phyloP scores from a whole-genome alignment of 2,888 invertebrate species.

The Crocallis elinguaria region DNA sequence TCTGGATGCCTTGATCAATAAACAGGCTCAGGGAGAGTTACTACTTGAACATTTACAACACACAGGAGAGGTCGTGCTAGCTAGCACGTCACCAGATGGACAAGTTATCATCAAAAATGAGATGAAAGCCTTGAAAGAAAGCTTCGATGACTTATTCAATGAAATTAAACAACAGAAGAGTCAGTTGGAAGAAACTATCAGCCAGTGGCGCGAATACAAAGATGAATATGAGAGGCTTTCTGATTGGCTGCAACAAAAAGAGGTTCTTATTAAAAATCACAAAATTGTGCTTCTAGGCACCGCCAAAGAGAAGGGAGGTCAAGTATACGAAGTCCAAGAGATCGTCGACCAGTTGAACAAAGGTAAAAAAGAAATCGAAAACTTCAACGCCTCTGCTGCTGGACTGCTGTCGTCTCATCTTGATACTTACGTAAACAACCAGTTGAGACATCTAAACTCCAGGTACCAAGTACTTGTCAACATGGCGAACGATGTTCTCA shows the following conservation, averaged over 20 bases:
- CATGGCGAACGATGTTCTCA: constrained; percentile 94
- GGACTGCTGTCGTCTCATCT: constrained; percentile 92
- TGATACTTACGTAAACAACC: constrained; percentile 94
- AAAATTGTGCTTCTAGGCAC: constrained; percentile 93
- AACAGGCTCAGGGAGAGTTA: constrained; percentile 95
- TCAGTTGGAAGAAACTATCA: constrained; percentile 91
- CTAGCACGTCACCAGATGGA: constrained; percentile 92
- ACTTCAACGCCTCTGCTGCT: constrained; percentile 91
- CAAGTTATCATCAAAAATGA: constrained; percentile 93
- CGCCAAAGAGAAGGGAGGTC: constrained; percentile 92
- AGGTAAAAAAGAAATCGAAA: constrained; percentile 93
- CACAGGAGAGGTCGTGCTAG: constrained; percentile 93
- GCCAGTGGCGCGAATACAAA: constrained; percentile 95
- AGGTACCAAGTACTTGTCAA: constrained; percentile 95
- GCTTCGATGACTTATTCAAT: constrained; percentile 92
- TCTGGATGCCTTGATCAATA: constrained; percentile 93
- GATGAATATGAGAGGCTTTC: constrained; percentile 96
- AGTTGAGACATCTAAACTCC: constrained; percentile 93
- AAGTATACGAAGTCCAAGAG: constrained; percentile 92
- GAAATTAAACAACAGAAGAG: constrained; percentile 94
- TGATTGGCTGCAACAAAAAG: constrained; percentile 97
- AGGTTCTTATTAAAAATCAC: constrained; percentile 95
- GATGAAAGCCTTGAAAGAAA: constrained; percentile 93
- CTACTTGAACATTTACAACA: constrained; percentile 94
- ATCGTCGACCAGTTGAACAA: constrained; percentile 90